Base-by-base conservation (phyloP, 2,888 invertebrate genomes). In the Tiliacea aurago region DNA sequence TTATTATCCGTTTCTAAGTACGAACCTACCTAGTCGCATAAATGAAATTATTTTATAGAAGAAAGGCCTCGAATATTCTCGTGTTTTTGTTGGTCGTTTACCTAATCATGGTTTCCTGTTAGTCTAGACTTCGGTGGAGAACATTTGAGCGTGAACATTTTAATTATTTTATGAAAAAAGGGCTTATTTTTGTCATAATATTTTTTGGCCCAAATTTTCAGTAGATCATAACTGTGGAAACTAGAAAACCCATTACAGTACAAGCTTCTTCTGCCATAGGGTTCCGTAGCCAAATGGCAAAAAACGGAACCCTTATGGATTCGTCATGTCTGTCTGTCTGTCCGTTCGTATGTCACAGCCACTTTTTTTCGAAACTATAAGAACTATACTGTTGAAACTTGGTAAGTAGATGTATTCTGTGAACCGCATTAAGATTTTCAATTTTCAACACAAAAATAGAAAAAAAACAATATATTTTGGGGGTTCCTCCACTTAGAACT, bases 81-180 rank as follows among this genome's bases (percentile, higher is more conserved):
- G n/a, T 77, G 62, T 73, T 82, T 73, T 64, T 58, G 37, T 53
- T 69, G 23, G 49, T 43, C 49, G 33, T 59, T 79, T 56, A 56
- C 58, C 45, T 62, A 72, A 67, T 70, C 33, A 58, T 59, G 45
- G 63, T 74, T 81, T 73, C 67, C 66, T 81, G 67, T 70, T 69
- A 66, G 53, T 66, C 37, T 61, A 68, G 66, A 74, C 28, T 68
- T 74, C 9, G 18, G 15, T 23, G 9, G 68, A 72, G 61, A 76
- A 64, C 37, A 43, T 58, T 74, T 23, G 11, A 53, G 45, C 41
- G n/a, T 51, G 56, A 58, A 55, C 49, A 51, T 65, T 65, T 23
- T 51, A 70, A 67, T 55, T 59, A 69, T 47, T 66, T 80, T 33
- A 20, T 18, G 9, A 13, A 65, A 55, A 49, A 37, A 18, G 2